Percentiles rank a stretch among this genome's conserved stretches.
phyloP scores from a whole-genome alignment of 1,140 invertebrate species.

The Euura saliciscinereae region DNA sequence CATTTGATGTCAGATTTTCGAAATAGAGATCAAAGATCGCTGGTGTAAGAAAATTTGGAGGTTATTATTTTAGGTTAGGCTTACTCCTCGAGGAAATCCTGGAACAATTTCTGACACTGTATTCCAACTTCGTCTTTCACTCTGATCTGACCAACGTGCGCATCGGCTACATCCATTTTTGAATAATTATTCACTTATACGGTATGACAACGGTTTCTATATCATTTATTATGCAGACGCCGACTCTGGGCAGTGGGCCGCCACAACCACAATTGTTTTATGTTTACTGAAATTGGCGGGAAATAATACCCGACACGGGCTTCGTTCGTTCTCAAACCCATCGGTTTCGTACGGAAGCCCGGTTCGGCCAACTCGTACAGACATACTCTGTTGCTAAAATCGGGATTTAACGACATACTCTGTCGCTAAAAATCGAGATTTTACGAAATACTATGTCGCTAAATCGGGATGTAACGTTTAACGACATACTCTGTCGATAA shows the following conservation, averaged over 20 bases:
- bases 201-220: neutral
- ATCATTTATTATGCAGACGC: neutral
- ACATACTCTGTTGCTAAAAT: no score
- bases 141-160: slow-evolving; percentile 66
- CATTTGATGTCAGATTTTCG: neutral
- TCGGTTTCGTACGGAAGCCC: no score
- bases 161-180: slow-evolving; percentile 70
- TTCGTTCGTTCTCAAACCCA: no score
- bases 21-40: no score
- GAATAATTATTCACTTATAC: neutral
- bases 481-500: no score
- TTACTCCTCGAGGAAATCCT: slow-evolving; percentile 95
- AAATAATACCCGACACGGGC: neutral
- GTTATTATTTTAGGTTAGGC: slow-evolving; percentile 44
- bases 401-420: no score
- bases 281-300: neutral
- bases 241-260: no score
- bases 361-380: no score
- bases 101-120: slow-evolving; percentile 93
- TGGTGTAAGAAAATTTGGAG: neutral
- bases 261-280: neutral
- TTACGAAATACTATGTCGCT: no score
- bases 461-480: no score
- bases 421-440: no score
- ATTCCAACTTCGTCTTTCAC: slow-evolving; percentile 90